phyloP scores from a whole-genome alignment of 2,113 vertebrate species.

The Mesoclemmys tuberculata region DNA sequence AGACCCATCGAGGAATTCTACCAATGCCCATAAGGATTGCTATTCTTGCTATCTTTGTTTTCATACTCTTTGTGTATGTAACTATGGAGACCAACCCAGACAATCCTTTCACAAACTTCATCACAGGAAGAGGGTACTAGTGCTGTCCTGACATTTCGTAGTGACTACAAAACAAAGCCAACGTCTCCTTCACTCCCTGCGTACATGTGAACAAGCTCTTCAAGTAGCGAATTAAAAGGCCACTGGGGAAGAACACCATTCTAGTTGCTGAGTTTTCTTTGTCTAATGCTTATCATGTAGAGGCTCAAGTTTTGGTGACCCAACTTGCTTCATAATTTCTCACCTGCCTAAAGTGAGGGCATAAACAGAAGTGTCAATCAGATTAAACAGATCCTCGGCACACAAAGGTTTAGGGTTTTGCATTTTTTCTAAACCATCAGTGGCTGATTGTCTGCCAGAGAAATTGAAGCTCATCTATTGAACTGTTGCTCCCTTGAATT shows the following conservation, averaged over 20 bases:
- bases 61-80: constrained; percentile 78
- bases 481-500: neutral
- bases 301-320: neutral
- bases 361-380: neutral
- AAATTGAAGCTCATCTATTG: neutral
- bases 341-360: neutral
- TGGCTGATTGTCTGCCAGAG: neutral
- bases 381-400: neutral
- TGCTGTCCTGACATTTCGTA: neutral
- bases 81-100: constrained; percentile 65
- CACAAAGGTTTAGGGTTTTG: neutral
- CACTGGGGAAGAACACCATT: neutral
- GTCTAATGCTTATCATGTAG: neutral
- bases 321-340: neutral
- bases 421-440: neutral
- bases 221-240: neutral
- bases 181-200: neutral
- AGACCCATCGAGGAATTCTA: constrained; percentile 60
- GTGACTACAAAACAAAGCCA: neutral
- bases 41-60: constrained; percentile 73
- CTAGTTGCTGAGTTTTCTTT: neutral
- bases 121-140: neutral
- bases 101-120: constrained; percentile 1
- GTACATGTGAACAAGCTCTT: neutral
- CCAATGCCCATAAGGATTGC: constrained; percentile 74